Base-by-base conservation (phyloP, 2,888 invertebrate species). In the Theretra japonica region DNA sequence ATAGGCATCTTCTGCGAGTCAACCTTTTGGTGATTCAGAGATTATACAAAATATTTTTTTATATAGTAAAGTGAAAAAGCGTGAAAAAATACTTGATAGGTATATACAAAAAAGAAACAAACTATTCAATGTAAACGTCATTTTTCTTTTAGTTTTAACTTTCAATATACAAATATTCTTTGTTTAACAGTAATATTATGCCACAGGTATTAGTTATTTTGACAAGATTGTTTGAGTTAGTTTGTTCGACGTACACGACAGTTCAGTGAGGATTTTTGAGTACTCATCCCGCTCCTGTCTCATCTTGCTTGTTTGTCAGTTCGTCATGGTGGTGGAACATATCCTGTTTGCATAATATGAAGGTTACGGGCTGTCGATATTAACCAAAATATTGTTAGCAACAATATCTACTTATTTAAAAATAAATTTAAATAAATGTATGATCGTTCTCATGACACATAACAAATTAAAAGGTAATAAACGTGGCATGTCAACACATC, bases 231-330 rank as follows among this genome's bases (percentile, higher is more conserved):
- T 48, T 65, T 23, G 23, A 41, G 5, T 41, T 65, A 41, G 15
- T n/a, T 65, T 33, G 19, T 19, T 11, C 6, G n/a, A n/a, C 33
- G 8, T 65, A 48, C 41, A 41, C 17, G 17, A 15, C 21, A 53
- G 53, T 17, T 53, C 53, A 53, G 53, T 60, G 30, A 60, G 30
- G 30, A 30, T 19, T 28, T 33, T 30, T 33, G n/a, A 60, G 11
- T 57, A 57, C 25, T 48, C 11, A n/a, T 53, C 65, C 23, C 65
- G 65, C 33, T 23, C 88, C 88, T 85, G 87, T 89, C 89, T 90
- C 89, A 89, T 90, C 90, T 89, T 85, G 83, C 78, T 73, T 77
- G 74, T 77, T 70, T 74, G 72, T 65, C 15, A 23, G 4, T 72
- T 74, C 69, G 75, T 76, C 74, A 73, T 73, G 78, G 77, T 81